Base-by-base conservation (phyloP, 2,797 vertebrate species). In the Scomberomorus guttatus region DNA sequence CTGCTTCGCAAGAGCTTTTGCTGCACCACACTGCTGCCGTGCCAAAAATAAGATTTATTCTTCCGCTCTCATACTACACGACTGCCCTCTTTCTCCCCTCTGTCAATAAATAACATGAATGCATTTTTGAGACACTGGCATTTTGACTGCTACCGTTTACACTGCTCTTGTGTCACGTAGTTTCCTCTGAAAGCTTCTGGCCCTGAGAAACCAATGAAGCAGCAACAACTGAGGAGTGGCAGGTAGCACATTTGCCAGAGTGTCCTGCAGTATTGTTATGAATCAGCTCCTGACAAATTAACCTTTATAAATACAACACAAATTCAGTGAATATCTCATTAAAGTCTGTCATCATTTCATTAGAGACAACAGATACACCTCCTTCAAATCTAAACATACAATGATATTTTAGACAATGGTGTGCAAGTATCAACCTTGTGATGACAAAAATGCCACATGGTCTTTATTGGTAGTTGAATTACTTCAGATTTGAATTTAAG, bases 251-350 rank as follows among this genome's bases (percentile, higher is more conserved):
- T 76, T 77, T 75, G 67, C 62, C 58, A 46, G 50, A 62, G 52
- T 57, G 70, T 71, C 52, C 18, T 59, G 71, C 34, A 62, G 60
- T 1, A 7, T 34, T 69, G 67, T 76, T 82, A 39, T 73, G 79
- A 83, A 72, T 79, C 34, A 44, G 60, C 61, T 77, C 56, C 72
- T 66, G 51, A 75, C 34, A 76, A 81, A 58, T 46, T 58, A 64
- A 44, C 13, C 17, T 44, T 59, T 32, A 63, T 18, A 72, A 58
- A 84, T 71, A 75, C 29, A 32, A 32, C 29, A 32, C 63, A 46
- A 70, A 59, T 55, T 87, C 58, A 84, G 55, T 78, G 69, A 72
- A 84, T 72, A 71, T 73, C 65, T 72, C 73, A 29, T 78, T 70
- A 62, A 58, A 72, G 69, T 64, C 39, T 22, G 18, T 70, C 63